These are phyloP conservation scores for Hymenopus coronatus DNA, from an alignment of 2,888 invertebrate genomes.

Conservation along the genomic window DNA sequence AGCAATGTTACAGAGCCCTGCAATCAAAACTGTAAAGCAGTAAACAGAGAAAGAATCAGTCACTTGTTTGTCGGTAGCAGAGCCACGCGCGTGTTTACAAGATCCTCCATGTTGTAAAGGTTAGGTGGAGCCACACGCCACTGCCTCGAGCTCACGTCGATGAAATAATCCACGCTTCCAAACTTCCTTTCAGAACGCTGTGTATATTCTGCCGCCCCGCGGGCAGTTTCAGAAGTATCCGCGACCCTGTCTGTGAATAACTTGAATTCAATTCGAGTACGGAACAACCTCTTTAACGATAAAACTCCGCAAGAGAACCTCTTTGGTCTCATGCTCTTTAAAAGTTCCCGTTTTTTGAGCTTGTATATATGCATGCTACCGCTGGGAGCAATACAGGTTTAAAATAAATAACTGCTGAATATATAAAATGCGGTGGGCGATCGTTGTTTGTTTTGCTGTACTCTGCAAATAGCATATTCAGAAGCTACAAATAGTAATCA, in stretches of 20 bases:
- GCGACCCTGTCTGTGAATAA: background rate
- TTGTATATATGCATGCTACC: background rate
- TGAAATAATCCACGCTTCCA: background rate
- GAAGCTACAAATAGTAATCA: background rate
- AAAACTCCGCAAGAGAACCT: background rate
- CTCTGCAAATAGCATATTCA: background rate
- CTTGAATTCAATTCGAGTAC: background rate
- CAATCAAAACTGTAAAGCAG: too few relatives aligned
- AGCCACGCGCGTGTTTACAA: background rate
- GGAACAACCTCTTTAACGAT: background rate
- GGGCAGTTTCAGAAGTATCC: background rate
- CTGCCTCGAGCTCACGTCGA: background rate
- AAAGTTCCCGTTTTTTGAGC: background rate
- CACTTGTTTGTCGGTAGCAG: too few relatives aligned
- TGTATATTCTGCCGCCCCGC: background rate
- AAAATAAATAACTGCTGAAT: background rate
- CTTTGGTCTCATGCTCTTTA: background rate
- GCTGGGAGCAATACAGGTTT: background rate
- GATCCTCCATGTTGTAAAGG: background rate
- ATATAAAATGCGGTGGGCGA: background rate
- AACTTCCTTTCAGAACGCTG: background rate
- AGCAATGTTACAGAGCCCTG: too few relatives aligned
- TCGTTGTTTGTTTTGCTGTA: background rate
- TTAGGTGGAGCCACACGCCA: background rate
- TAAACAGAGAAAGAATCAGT: too few relatives aligned